These are phyloP conservation scores for Pseudococcus viburni DNA, from an alignment of 2,888 invertebrate genomes.

Conservation along the genomic window DNA sequence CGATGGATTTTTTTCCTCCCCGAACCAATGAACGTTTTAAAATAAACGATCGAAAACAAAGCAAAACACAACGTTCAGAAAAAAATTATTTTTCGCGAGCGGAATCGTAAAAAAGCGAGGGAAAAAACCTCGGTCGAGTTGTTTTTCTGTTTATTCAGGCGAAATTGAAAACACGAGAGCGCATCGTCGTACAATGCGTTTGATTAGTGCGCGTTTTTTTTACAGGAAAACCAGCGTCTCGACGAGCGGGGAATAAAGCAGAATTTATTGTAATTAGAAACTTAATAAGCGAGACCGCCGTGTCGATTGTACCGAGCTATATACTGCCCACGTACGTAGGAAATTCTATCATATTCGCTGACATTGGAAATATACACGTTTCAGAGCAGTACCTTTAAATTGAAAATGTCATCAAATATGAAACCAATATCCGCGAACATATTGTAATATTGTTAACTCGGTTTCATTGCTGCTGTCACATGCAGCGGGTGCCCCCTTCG, in stretches of 20 bases:
- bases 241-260: constrained; percentile 32
- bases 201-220: constrained; percentile 46
- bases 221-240: neutral
- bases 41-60: neutral
- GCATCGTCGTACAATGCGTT: constrained; percentile 17
- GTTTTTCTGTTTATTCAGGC: constrained; percentile 34
- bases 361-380: neutral
- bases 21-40: constrained; percentile 26
- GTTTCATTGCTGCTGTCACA: constrained; percentile 26
- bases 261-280: constrained; percentile 51
- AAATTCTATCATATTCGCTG: constrained; percentile 34
- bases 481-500: neutral
- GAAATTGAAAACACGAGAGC: constrained; percentile 21
- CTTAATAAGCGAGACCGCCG: neutral
- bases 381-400: constrained; percentile 8
- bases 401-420: constrained; percentile 52
- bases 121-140: neutral
- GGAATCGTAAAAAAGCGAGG: constrained; percentile 13
- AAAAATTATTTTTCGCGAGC: neutral
- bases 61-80: constrained; percentile 7
- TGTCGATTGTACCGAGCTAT: neutral
- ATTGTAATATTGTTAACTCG: constrained; percentile 47
- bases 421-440: constrained; percentile 47
- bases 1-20: neutral
- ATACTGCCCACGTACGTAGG: neutral